Evolutionary conservation across 2,888 invertebrate genomes (phyloP).

Genomic region (Agrotis exclamationis): DNA sequence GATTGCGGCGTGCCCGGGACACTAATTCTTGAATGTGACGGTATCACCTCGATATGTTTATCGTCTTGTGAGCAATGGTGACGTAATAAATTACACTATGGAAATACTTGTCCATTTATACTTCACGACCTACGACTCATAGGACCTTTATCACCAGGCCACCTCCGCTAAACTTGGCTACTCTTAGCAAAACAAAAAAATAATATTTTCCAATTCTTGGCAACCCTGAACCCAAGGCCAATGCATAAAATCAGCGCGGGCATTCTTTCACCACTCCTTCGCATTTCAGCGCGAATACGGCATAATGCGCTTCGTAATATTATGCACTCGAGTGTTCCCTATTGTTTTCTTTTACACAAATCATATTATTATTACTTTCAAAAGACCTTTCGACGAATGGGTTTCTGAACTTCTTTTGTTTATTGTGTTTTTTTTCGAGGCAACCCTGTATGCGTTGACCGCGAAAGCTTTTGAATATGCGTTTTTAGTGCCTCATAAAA

Average conservation of each 20-base stretch:
- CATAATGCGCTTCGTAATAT: conserved; percentile 64
- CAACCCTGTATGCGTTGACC: conserved; percentile 32
- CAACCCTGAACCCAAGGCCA: conserved; percentile 65
- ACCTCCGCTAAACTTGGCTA: no score
- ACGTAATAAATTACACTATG: no score
- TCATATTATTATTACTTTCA: conserved; percentile 38
- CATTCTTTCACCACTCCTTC: conserved; percentile 61
- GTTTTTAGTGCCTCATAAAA: conserved; percentile 32
- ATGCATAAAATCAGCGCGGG: conserved; percentile 64
- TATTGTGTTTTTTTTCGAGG: conserved; percentile 41
- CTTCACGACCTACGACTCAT: no score
- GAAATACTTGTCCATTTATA: no score
- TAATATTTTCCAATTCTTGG: neutral
- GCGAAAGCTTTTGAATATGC: conserved; percentile 25
- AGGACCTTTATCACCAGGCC: no score
- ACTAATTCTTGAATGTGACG: no score
- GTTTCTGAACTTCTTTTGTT: conserved; percentile 53
- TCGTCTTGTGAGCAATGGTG: no score
- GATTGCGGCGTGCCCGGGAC: no score
- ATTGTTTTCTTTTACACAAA: conserved; percentile 66
- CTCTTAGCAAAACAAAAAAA: neutral
- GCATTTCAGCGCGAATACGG: conserved; percentile 54
- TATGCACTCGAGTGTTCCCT: conserved; percentile 69
- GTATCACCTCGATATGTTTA: no score
- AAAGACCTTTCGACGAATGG: conserved; percentile 49